These are phyloP conservation scores for Mesoligia furuncula DNA, from an alignment of 2,888 invertebrate genomes.

Conservation along the genomic window DNA sequence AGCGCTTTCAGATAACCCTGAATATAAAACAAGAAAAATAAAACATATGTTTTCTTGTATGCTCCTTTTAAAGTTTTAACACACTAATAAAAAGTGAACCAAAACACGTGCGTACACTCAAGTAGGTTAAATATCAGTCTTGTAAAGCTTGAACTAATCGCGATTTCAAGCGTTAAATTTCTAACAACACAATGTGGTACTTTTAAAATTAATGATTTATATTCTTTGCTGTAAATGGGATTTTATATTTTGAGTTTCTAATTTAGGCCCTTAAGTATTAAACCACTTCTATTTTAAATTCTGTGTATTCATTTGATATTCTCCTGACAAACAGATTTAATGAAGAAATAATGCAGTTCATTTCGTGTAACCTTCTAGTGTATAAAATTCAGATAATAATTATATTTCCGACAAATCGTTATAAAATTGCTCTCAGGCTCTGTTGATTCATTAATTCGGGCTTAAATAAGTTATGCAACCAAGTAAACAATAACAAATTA, in stretches of 20 bases:
- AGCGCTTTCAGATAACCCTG: slow-evolving; percentile 98
- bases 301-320: background rate
- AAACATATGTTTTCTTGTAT: background rate
- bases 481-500: background rate
- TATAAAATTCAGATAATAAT: background rate
- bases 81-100: slow-evolving; percentile 7
- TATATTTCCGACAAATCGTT: background rate
- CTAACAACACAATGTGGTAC: slow-evolving; percentile 10
- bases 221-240: background rate
- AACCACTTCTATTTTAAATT: background rate
- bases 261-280: background rate
- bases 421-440: background rate
- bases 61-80: background rate
- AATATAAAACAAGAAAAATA: slow-evolving; percentile 52
- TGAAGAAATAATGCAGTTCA: background rate
- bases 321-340: background rate
- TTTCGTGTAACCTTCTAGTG: background rate
- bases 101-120: slow-evolving; percentile 30
- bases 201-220: slow-evolving; percentile 2
- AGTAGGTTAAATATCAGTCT: slow-evolving; percentile 15
- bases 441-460: background rate
- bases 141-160: slow-evolving; percentile 35
- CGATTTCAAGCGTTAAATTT: slow-evolving; percentile 34
- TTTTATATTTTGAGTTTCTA: background rate
- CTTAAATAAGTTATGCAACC: background rate